These are phyloP conservation scores for Diplodus puntazzo DNA, from an alignment of 2,797 vertebrate species.

Conservation along the genomic window DNA sequence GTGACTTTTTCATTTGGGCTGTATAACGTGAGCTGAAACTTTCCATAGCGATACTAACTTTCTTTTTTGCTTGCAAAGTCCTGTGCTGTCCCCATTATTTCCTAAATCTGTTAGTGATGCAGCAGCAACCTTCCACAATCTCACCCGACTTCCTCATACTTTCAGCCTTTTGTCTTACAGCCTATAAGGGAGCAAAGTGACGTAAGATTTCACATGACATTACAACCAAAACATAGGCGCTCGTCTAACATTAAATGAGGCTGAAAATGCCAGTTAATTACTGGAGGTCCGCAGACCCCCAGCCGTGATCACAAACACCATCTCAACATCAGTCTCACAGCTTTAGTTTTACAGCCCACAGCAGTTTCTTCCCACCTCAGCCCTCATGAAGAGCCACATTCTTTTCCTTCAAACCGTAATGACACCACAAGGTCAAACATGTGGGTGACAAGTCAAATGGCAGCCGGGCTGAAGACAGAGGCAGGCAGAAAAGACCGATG, in stretches of 20 bases:
- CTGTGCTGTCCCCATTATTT: neutral
- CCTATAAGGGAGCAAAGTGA: neutral
- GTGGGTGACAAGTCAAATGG: conserved; percentile 45
- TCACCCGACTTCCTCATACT: neutral
- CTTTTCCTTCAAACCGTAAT: neutral
- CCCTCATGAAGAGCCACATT: conserved; percentile 27
- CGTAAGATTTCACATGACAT: neutral
- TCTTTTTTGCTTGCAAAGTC: conserved; percentile 1
- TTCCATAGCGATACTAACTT: neutral
- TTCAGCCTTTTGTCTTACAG: neutral
- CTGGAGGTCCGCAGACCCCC: neutral
- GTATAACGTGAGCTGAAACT: neutral
- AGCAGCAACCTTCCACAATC: neutral
- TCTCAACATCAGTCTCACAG: neutral
- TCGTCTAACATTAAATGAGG: neutral
- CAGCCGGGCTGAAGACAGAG: conserved; percentile 8
- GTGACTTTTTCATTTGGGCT: neutral
- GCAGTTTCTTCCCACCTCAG: conserved; percentile 16
- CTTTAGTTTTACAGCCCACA: neutral
- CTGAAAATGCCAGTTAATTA: too few relatives aligned
- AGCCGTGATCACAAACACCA: neutral
- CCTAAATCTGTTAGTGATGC: neutral
- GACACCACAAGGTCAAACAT: conserved; percentile 21
- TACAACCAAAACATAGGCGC: neutral
- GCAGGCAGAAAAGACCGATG: neutral